A percentile compares a stretch with the other conserved stretches of the same genome.
phyloP scores from a whole-genome alignment of 2,113 vertebrate genomes.

The Pandion haliaetus region DNA sequence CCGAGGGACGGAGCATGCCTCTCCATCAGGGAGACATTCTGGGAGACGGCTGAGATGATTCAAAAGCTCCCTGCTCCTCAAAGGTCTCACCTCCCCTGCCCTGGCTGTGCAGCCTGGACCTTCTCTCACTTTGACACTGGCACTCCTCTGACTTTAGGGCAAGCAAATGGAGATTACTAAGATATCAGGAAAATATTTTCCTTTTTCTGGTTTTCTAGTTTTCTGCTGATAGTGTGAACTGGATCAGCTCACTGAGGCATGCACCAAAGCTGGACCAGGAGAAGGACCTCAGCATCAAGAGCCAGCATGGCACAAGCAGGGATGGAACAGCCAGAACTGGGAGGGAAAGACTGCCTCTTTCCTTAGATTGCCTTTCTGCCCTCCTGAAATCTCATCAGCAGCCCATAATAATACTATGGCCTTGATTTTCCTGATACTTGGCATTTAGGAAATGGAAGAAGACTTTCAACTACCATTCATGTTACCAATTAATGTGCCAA shows the following conservation, averaged over 20 bases:
- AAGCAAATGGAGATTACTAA: neutral
- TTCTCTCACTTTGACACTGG: neutral
- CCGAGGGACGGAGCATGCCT: neutral
- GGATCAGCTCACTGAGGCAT: neutral
- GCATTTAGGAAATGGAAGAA: neutral
- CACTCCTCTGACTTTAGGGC: neutral
- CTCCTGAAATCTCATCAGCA: neutral
- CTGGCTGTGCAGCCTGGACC: neutral
- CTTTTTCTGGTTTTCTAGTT: neutral
- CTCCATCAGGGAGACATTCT: neutral
- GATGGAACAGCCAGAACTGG: neutral
- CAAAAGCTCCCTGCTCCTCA: neutral
- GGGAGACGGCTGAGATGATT: neutral
- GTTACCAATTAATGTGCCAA: neutral
- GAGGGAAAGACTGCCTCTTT: neutral
- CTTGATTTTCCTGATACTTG: neutral
- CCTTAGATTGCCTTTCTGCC: neutral
- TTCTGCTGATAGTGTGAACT: neutral
- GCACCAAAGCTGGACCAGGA: neutral
- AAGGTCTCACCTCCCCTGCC: neutral
- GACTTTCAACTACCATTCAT: neutral
- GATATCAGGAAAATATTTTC: neutral
- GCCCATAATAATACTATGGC: neutral
- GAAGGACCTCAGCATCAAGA: neutral
- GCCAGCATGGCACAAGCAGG: neutral